phyloP scores from a whole-genome alignment of 2,113 vertebrate species.

The Galemys pyrenaicus region DNA sequence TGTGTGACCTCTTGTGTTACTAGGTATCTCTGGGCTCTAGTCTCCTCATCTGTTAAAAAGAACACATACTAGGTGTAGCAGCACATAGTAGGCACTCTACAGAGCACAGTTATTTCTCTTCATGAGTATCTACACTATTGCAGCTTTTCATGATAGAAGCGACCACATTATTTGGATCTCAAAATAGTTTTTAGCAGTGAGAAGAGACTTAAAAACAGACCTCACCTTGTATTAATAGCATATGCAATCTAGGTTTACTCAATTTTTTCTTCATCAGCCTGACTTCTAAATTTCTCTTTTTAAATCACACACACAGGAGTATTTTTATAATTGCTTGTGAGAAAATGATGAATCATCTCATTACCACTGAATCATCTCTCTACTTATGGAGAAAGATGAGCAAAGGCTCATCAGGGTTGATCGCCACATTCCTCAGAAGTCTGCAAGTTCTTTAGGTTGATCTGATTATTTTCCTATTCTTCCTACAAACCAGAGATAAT shows the following conservation, averaged over 20 bases:
- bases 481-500: not conserved
- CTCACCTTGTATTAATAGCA: not conserved
- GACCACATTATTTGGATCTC: not conserved
- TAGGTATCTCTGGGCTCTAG: rapidly evolving
- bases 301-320: not conserved
- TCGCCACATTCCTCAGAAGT: not conserved
- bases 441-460: not conserved
- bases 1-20: not conserved
- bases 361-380: conserved; percentile 10
- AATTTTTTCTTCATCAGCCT: conserved; percentile 11
- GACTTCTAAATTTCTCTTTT: not conserved
- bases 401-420: not conserved
- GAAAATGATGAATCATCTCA: not conserved
- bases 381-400: not conserved
- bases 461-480: not conserved
- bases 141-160: not conserved
- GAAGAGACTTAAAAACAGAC: not conserved
- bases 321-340: conserved; percentile 40
- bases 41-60: not conserved
- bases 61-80: not conserved
- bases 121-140: not conserved
- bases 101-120: not conserved
- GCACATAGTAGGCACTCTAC: not conserved
- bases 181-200: not conserved
- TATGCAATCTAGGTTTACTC: not conserved